Percentiles rank a stretch among this genome's conserved stretches.
Evolutionary conservation across 2,113 vertebrate species (phyloP).

Genomic region (Nothocercus nigrocapillus): DNA sequence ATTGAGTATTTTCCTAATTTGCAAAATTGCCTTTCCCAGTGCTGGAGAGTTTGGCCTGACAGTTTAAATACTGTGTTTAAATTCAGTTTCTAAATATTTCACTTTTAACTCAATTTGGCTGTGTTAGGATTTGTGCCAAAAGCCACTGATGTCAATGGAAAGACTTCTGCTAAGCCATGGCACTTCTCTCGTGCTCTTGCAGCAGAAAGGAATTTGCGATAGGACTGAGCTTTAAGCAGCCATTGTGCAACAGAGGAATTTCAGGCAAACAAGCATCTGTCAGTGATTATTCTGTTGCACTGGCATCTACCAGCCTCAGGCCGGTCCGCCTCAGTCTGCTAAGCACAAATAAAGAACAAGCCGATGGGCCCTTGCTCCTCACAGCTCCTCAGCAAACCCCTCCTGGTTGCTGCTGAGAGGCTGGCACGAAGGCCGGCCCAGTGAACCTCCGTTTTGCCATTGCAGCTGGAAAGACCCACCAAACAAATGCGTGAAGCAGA

Average conservation of each 20-base stretch:
- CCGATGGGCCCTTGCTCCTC: neutral
- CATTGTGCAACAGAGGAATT: neutral
- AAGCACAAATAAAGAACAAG: neutral
- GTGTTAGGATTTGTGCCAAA: constrained; percentile 42
- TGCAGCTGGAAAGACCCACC: constrained; percentile 93
- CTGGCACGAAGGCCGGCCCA: neutral
- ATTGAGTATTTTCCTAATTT: neutral
- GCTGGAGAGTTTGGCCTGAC: neutral
- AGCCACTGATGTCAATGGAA: constrained; percentile 1
- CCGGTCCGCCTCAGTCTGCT: neutral
- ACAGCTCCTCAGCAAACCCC: neutral
- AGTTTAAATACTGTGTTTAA: constrained; percentile 23
- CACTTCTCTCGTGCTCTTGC: constrained; percentile 4
- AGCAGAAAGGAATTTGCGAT: constrained; percentile 6
- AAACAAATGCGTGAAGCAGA: constrained; percentile 98
- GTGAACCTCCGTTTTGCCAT: neutral
- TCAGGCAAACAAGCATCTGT: neutral
- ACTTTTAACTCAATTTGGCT: constrained; percentile 15
- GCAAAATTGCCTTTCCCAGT: neutral
- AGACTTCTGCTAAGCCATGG: constrained; percentile 31
- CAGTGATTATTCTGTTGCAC: neutral
- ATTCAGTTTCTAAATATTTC: constrained; percentile 39
- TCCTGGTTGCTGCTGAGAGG: neutral
- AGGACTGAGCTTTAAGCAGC: neutral
- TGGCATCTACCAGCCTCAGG: neutral